A percentile compares a stretch with the other conserved stretches of the same genome.
Evolutionary conservation across 2,113 vertebrate species (phyloP).

Genomic region (Verasper variegatus): DNA sequence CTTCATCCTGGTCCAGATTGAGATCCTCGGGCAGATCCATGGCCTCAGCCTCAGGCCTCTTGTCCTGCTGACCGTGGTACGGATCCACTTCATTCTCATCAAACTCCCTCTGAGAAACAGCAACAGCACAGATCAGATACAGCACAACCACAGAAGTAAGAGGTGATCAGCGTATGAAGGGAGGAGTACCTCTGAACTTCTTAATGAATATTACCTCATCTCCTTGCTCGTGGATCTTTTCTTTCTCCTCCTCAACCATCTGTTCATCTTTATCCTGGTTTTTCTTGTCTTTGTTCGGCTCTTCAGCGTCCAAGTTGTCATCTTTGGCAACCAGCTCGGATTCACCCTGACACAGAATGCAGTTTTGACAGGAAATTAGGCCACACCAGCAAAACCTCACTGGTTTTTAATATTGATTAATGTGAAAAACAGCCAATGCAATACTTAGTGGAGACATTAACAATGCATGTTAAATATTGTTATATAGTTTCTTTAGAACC

Average conservation of each 20-base stretch:
- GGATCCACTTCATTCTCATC: constrained; percentile 96
- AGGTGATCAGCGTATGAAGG: background rate
- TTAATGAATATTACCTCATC: constrained; percentile 86
- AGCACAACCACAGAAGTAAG: background rate
- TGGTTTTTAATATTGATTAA: background rate
- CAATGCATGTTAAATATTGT: background rate
- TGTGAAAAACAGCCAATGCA: background rate
- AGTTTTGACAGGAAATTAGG: background rate
- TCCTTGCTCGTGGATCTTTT: constrained; percentile 92
- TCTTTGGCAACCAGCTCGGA: constrained; percentile 95
- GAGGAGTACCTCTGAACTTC: background rate
- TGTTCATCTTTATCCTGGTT: constrained; percentile 82
- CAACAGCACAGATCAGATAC: background rate
- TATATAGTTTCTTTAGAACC: background rate
- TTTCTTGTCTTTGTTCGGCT: constrained; percentile 86
- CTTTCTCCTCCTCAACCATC: constrained; percentile 76
- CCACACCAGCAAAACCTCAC: background rate
- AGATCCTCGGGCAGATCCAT: constrained; percentile 94
- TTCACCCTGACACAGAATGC: constrained; percentile 82
- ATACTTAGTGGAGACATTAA: background rate
- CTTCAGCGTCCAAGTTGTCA: constrained; percentile 86
- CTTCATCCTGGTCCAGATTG: constrained; percentile 87
- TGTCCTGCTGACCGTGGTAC: constrained; percentile 90
- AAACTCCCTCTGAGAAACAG: constrained; percentile 87
- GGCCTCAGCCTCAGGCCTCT: constrained; percentile 87